Evolutionary conservation across 2,797 vertebrate species (phyloP).

Genomic region (Xiphorhynchus erythropygius): DNA sequence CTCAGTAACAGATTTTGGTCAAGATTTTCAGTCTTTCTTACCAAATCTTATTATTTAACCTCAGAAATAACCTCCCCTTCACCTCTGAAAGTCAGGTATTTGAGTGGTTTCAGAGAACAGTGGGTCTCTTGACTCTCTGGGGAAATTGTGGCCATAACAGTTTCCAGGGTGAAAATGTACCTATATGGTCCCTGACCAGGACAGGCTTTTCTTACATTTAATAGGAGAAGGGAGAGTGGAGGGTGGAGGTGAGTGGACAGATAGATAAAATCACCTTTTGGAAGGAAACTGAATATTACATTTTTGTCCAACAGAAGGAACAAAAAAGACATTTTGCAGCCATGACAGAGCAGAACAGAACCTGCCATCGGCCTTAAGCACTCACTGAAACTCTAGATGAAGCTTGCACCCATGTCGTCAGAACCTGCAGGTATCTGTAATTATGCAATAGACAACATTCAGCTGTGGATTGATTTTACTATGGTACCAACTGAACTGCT

Average conservation of each 20-base stretch:
- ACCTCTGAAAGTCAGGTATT: not conserved
- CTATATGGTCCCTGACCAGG: not conserved
- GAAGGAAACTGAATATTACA: not conserved
- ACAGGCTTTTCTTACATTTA: not conserved
- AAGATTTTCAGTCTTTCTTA: not conserved
- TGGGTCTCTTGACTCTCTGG: not conserved
- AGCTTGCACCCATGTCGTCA: not conserved
- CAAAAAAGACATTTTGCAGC: not conserved
- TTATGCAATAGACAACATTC: not conserved
- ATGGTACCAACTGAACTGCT: not conserved
- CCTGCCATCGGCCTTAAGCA: not conserved
- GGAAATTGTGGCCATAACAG: not conserved
- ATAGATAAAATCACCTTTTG: not conserved
- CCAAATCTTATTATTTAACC: not conserved
- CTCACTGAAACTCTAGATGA: not conserved
- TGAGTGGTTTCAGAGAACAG: not conserved
- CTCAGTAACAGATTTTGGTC: not conserved
- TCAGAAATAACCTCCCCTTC: not conserved
- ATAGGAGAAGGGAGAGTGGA: not conserved
- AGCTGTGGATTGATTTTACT: not conserved
- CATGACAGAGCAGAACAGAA: not conserved
- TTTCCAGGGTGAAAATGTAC: not conserved
- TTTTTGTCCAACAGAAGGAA: not conserved
- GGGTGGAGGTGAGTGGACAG: no score
- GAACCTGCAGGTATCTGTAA: not conserved